A percentile compares a stretch with the other conserved stretches of the same genome.
phyloP scores from a whole-genome alignment of 1,140 invertebrate genomes.

The Hestina assimilis region DNA sequence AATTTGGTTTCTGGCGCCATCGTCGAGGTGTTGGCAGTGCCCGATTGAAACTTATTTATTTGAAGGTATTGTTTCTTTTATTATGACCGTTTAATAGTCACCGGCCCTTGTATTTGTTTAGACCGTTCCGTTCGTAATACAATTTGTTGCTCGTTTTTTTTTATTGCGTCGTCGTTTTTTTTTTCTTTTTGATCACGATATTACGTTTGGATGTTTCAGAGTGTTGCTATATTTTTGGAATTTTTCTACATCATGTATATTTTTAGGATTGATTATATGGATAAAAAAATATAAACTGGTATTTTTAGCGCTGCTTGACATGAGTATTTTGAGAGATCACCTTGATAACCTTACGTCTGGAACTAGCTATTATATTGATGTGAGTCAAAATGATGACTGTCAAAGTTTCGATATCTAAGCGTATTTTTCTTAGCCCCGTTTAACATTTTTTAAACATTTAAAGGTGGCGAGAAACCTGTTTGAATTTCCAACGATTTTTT shows the following conservation, averaged over 20 bases:
- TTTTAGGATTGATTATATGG: not conserved
- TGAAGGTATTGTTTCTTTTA: conserved; percentile 41
- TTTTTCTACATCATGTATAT: too few relatives aligned
- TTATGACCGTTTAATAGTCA: conserved; percentile 34
- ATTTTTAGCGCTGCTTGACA: conserved; percentile 1
- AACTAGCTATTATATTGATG: conserved; percentile 19
- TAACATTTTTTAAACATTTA: conserved; percentile 4
- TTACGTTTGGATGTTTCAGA: not conserved
- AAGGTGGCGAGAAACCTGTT: conserved; percentile 6
- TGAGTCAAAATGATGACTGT: conserved; percentile 9
- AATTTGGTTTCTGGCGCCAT: conserved; percentile 67
- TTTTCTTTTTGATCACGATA: conserved; percentile 7
- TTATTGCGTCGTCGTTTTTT: not conserved
- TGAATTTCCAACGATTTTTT: conserved; percentile 16
- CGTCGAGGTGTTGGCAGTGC: conserved; percentile 51
- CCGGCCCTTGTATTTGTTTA: conserved; percentile 26
- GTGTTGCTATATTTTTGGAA: not conserved
- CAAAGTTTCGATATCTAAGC: not conserved
- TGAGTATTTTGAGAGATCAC: conserved; percentile 1
- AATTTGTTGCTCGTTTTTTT: conserved; percentile 21
- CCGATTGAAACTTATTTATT: conserved; percentile 40
- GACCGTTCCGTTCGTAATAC: conserved; percentile 21
- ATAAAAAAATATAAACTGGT: not conserved
- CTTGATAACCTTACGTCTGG: conserved; percentile 12
- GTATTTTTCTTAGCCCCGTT: not conserved